Evolutionary conservation across 2,113 vertebrate species (phyloP), one percentile per base, ranked within the genome.

Genomic region (Bufo bufo): DNA sequence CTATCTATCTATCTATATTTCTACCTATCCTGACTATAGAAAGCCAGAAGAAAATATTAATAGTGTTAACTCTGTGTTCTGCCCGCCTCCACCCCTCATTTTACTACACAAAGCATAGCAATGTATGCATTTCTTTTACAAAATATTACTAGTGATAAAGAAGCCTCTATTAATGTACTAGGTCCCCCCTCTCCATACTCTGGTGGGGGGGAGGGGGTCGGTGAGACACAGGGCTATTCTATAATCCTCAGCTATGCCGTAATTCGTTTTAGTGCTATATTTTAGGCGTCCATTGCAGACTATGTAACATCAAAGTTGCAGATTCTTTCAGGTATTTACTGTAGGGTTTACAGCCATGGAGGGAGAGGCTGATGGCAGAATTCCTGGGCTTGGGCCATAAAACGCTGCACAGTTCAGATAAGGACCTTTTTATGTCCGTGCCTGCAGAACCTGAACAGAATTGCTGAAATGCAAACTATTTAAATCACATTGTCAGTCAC

Each of bases 381-480:
- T 77, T 77, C 72, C 71, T 45, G 72, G 11, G 81, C n/a, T 77
- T 63, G 80, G 80, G 87, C 87, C 81, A 83, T 84, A 88, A 87
- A 88, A 88, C 86, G 43, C 45, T 69, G 45, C 63, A 84, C 10
- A 10, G 56, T 61, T 79, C n/a, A 84, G 81, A 88, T 88, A 88
- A 88, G 80, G 47, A 49, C 43, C 79, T 23, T 61, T 43, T 65
- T 82, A 82, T 23, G 79, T 61, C 14, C 9, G 49, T 19, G 4
- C 75, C 23, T 78, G 13, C 50, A 33, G 17, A 8, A 77, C 56
- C 20, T 54, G 47, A 49, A 66, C 81, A 66, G 14, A 45, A 65
- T 49, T 82, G 47, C 33, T 83, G 81, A 83, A 66, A 61, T 16
- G 45, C 13, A 5, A 65, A n/a, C 43, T 12, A 83, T 52, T 83